Evolutionary conservation across 2,113 vertebrate species (phyloP).

Genomic region (Brachyistius frenatus): DNA sequence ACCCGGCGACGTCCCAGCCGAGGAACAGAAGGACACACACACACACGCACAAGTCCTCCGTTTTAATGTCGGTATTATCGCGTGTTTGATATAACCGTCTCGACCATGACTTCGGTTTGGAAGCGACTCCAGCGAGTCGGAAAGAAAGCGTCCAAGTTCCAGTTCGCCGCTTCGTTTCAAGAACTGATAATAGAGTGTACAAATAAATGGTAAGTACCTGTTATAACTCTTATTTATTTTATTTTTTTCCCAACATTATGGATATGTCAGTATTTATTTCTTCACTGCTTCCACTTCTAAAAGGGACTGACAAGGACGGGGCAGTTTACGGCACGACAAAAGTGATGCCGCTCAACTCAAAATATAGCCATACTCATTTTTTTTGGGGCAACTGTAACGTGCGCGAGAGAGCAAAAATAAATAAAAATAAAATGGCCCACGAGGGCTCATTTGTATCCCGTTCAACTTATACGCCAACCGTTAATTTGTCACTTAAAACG

Average conservation of each 20-base stretch:
- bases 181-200: slow-evolving; percentile 89
- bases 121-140: slow-evolving; percentile 92
- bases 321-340: no score
- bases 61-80: neutral
- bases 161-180: slow-evolving; percentile 90
- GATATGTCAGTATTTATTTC: no score
- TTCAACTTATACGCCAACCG: no score
- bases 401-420: no score
- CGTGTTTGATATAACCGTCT: neutral
- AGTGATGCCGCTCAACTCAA: slow-evolving; percentile 14
- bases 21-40: neutral
- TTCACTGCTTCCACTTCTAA: no score
- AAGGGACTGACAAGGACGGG: no score
- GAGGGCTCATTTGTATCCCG: no score
- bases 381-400: no score
- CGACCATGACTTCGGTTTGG: slow-evolving; percentile 92
- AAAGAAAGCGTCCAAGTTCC: slow-evolving; percentile 91
- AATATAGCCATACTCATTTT: neutral
- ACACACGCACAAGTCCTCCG: neutral
- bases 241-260: no score
- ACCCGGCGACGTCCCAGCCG: neutral
- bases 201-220: slow-evolving; percentile 87
- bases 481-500: no score
- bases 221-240: neutral
- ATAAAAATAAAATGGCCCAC: no score